Evolutionary conservation across 2,888 invertebrate species (phyloP), one percentile per base, ranked within the genome.

Genomic region (Platypus cylindrus): DNA sequence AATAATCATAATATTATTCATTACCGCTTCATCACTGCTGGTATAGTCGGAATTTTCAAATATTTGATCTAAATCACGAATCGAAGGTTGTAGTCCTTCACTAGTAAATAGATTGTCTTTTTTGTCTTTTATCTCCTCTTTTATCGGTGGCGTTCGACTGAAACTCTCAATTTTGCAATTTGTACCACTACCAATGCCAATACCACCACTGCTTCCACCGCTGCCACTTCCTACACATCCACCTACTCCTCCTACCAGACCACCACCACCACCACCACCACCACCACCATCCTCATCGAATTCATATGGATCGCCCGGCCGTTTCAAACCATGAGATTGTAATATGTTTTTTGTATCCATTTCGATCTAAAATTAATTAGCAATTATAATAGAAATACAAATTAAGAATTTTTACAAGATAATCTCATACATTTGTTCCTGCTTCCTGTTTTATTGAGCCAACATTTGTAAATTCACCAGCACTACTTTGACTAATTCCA

Each of bases 31-130:
- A 62, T 89, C 87, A 54, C 83, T 82, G 57, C 84, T 84, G 39
- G 86, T 84, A 55, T 85, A 83, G 65, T 86, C 86, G 0, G 86
- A 86, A 59, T 89, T 86, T 59, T 89, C 87, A 65, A 94, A 95
- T 55, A 94, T 80, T 61, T 93, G 86, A 55, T 94, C 93, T 48
- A 94, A 73, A 66, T 94, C 94, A 56, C 83, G 81, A 48, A 80
- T 76, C 26, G 86, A 85, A 26, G 89, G 81, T 59, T 83, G 83
- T 20, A 94, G 71, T 17, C 93, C 93, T 64, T 89, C 85, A 49
- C 78, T 84, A 26, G 87, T 87, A 56, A 79, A 87, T 20, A 89
- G 67, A 60, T 84, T 81, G 52, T 76, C 77, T 63, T 72, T 60
- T 9, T 48, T 48, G 35, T 62, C 60, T 46, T 61, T 61, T 13